A percentile compares a stretch with the other conserved stretches of the same genome.
Conservation (phyloP, 2,113 vertebrate species). For the Ammodytes marinus region DNA sequence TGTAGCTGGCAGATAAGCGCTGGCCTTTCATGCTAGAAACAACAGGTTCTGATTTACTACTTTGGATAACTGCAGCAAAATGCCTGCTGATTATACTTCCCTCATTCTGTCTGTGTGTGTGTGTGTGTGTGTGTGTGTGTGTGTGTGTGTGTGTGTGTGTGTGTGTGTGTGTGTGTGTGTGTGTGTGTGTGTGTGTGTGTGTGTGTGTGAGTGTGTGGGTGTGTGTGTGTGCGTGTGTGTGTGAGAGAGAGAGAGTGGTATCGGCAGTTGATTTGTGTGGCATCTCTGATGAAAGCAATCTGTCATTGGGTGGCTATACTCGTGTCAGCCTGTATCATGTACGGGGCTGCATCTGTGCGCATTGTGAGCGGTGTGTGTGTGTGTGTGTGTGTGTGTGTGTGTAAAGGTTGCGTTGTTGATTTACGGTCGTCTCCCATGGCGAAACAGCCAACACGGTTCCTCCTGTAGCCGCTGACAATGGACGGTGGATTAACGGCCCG, state of each 20-base stretch:
- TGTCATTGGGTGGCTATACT: slow-evolving; percentile 63
- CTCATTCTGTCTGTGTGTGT: slow-evolving; percentile 12
- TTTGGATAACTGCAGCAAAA: slow-evolving; percentile 81
- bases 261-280: slow-evolving; percentile 69
- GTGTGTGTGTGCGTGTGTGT: too few relatives aligned
- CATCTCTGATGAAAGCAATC: slow-evolving; percentile 74
- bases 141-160: background rate
- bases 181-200: too few relatives aligned
- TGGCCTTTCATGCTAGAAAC: slow-evolving; percentile 74
- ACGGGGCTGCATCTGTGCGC: slow-evolving; percentile 57
- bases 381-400: too few relatives aligned
- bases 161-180: too few relatives aligned
- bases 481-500: slow-evolving; percentile 82
- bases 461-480: slow-evolving; percentile 83
- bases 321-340: slow-evolving; percentile 70
- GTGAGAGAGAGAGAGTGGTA: slow-evolving; percentile 6
- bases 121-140: slow-evolving; percentile 12
- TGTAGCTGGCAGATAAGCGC: slow-evolving; percentile 77
- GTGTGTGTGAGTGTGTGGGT: too few relatives aligned
- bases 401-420: slow-evolving; percentile 73
- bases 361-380: slow-evolving; percentile 46
- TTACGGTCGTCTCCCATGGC: slow-evolving; percentile 82
- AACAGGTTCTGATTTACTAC: slow-evolving; percentile 85
- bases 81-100: slow-evolving; percentile 67
- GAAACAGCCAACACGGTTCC: slow-evolving; percentile 75